Evolutionary conservation across 1,140 invertebrate species (phyloP), one percentile per base, ranked within the genome.

Genomic region (Ips nitidus): DNA sequence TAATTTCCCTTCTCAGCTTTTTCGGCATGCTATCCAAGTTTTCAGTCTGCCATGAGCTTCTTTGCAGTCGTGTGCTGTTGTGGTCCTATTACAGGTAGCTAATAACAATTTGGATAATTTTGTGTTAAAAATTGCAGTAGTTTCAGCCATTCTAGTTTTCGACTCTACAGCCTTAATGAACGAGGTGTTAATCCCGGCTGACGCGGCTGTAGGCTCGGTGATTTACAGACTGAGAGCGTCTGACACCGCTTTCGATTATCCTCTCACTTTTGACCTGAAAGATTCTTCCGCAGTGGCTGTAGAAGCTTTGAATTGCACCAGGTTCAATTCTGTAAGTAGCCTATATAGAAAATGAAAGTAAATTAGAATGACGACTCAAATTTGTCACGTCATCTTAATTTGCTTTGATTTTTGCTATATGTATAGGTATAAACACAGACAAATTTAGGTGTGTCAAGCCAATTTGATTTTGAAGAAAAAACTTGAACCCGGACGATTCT

Each of bases 211-310:
- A 72, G 90, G 91, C 67, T 89, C 91, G 8, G 87, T 93, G 73
- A 92, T 95, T 78, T 95, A 94, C 82, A 85, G 93, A 74, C 85
- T 95, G 60, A 87, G 92, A 77, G 94, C 91, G 57, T 91, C 90
- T 72, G 93, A 95, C 81, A 89, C 93, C 50, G 91, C 94, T 80
- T 91, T 91, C 76, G 91, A 94, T 80, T 94, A 93, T 82, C 93
- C 92, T 66, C 83, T 94, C 70, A 83, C 87, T 69, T 95, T 95
- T 81, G 89, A 91, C 74, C 85, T 89, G 67, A 90, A 90, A 87
- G 85, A 83, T 71, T 61, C 52, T 4, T 71, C 88, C 43, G 87
- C 90, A 74, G 88, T 93, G 47, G 85, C 86, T 73, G 85, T 94
- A 62, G 90, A 92, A 80, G 88, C 88, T 73, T 84, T 94, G 38